Base-by-base conservation (phyloP, 2,113 vertebrate species). In the Ranitomeya variabilis region DNA sequence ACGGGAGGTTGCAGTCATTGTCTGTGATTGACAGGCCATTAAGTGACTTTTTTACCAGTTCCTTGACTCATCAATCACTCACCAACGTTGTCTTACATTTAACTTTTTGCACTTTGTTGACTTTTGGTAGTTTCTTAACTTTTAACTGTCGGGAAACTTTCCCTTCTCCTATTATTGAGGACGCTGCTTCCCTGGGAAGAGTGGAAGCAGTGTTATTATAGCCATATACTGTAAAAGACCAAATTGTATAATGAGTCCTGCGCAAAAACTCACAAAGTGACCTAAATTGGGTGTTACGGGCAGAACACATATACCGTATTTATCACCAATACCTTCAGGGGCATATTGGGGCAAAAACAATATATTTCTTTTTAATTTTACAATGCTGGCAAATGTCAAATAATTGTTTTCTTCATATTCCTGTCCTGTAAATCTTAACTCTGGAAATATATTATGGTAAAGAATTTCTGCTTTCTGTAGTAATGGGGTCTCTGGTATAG, bases 31-130 rank as follows among this genome's bases (percentile, higher is more conserved):
- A 71, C 86, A 80, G 37, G 21, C 31, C 45, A 80, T 86, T 64
- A 79, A 31, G 62, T 79, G 51, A 80, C 77, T 37, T 87, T 83
- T n/a, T 69, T 80, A 69, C 76, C 19, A 7, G n/a, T 69, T 87
- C 59, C 21, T 11, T 87, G 86, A 87, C 60, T 79, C 76, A 78
- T 80, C 77, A 57, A 57, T 87, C 74, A 79, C 86, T 87, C 23
- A 55, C 51, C 64, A 80, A 13, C 69, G 59, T 89, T 78, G n/a
- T 67, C 85, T 89, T 80, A 37, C 57, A 59, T 89, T 80, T 78
- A 83, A 71, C 82, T 80, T 85, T 54, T 78, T 71, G 76, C 77
- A 67, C 82, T 84, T 62, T 80, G 52, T 64, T 79, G 62, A 80
- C 83, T 71, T 79, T 23, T 79, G 54, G 73, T 85, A 66, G 74